phyloP scores from a whole-genome alignment of 2,888 invertebrate genomes.

The Cremastinae sp. region DNA sequence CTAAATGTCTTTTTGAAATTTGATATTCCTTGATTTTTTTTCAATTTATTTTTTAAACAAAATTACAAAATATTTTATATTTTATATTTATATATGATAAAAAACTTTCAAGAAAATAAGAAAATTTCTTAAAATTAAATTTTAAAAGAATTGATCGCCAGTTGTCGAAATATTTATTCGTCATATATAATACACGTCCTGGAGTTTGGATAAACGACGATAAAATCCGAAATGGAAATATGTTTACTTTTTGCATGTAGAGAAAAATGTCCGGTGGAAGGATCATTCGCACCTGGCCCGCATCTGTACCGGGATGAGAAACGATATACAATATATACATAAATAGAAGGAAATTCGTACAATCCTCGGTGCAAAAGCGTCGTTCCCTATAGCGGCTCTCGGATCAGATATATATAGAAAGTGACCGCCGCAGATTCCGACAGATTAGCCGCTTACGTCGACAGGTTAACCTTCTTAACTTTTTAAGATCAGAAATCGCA shows the following conservation, averaged over 20 bases:
- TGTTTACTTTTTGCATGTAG: constrained; percentile 38
- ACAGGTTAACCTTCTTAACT: constrained; percentile 71
- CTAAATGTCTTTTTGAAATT: too few species aligned
- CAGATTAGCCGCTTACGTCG: constrained; percentile 66
- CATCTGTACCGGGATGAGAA: too few species aligned
- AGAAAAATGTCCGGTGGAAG: constrained; percentile 14
- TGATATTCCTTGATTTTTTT: too few species aligned
- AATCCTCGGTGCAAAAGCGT: constrained; percentile 29
- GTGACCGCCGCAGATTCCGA: constrained; percentile 60
- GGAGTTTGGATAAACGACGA: background rate
- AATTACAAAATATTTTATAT: too few species aligned
- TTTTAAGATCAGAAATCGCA: constrained; percentile 72
- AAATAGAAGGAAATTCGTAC: constrained; percentile 1
- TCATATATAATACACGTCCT: background rate
- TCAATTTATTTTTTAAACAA: too few species aligned
- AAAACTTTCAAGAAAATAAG: too few species aligned
- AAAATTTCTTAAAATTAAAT: too few species aligned
- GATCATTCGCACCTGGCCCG: constrained; percentile 53
- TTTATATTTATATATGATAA: too few species aligned
- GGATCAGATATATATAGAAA: constrained; percentile 39
- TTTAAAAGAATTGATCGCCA: too few species aligned
- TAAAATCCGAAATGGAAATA: constrained; percentile 51
- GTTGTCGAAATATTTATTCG: constrained; percentile 51
- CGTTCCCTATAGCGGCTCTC: constrained; percentile 23
- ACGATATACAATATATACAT: constrained; percentile 32